A percentile compares a stretch with the other conserved stretches of the same genome.
phyloP scores from a whole-genome alignment of 1,140 invertebrate species.

The Drosophila fuyamai region DNA sequence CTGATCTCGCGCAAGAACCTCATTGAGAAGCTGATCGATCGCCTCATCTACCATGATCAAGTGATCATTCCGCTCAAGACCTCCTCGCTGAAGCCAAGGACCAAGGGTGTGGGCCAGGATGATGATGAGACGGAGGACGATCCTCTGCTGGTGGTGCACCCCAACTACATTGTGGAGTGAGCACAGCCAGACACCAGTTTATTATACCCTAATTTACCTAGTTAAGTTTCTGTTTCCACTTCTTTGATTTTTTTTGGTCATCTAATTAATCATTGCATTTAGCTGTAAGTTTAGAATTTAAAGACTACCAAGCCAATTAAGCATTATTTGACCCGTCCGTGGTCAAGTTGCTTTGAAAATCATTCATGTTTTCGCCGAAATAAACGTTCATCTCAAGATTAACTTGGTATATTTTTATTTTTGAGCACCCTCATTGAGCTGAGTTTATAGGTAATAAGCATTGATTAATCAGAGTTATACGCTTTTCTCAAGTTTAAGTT shows the following conservation, averaged over 20 bases:
- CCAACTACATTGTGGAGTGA: slow-evolving; percentile 95
- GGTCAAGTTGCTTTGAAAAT: slow-evolving; percentile 1
- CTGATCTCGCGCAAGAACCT: slow-evolving; percentile 94
- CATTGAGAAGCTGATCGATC: slow-evolving; percentile 98
- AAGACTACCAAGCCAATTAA: background rate
- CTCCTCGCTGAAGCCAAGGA: slow-evolving; percentile 87
- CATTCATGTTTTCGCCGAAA: slow-evolving; percentile 16
- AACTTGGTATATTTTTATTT: slow-evolving; percentile 12
- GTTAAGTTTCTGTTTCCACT: slow-evolving; percentile 13
- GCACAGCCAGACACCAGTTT: background rate
- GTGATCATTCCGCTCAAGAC: slow-evolving; percentile 95
- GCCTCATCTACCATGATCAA: slow-evolving; percentile 96
- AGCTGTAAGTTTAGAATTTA: slow-evolving; percentile 23
- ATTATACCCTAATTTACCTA: slow-evolving; percentile 1
- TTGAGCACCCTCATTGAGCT: background rate
- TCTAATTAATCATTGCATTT: slow-evolving; percentile 3
- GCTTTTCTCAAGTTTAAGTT: no score
- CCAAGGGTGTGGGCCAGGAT: slow-evolving; percentile 80
- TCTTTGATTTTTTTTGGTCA: slow-evolving; percentile 13
- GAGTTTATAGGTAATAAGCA: no score
- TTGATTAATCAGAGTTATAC: no score
- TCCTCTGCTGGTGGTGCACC: slow-evolving; percentile 96
- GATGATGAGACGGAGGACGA: slow-evolving; percentile 90
- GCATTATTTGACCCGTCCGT: background rate
- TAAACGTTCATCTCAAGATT: slow-evolving; percentile 34